phyloP scores from a whole-genome alignment of 1,140 invertebrate species.

The Drosophila kurseongensis region DNA sequence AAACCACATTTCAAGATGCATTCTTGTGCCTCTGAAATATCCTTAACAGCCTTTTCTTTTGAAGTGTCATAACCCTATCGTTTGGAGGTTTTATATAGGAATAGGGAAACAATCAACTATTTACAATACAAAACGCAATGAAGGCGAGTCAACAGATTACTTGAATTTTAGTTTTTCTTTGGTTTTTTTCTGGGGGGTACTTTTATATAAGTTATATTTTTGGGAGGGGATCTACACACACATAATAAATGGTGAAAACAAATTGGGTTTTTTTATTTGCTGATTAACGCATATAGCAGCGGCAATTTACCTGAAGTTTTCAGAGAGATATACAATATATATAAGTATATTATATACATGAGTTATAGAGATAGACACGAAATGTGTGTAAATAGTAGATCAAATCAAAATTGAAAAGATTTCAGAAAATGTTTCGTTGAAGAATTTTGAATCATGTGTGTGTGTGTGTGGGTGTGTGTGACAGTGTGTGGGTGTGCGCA shows the following conservation, averaged over 20 bases:
- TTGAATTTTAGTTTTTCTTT: slow-evolving; percentile 7
- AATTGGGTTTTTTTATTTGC: slow-evolving; percentile 49
- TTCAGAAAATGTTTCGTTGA: slow-evolving; percentile 20
- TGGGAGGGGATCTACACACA: slow-evolving; percentile 37
- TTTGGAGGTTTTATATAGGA: neutral
- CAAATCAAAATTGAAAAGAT: slow-evolving; percentile 21
- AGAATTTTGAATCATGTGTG: slow-evolving; percentile 3
- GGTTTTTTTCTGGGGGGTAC: slow-evolving; percentile 4
- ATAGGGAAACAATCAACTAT: slow-evolving; percentile 16
- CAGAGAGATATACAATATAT: slow-evolving; percentile 30
- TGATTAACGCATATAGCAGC: slow-evolving; percentile 60
- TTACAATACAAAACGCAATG: slow-evolving; percentile 33
- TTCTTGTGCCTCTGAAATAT: no score
- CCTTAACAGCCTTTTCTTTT: no score
- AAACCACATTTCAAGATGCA: no score
- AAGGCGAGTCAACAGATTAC: slow-evolving; percentile 34
- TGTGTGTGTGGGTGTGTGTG: neutral
- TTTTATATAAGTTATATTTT: neutral
- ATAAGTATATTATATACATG: slow-evolving; percentile 30
- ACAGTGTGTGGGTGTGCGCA: slow-evolving; percentile 3
- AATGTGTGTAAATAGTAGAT: slow-evolving; percentile 19
- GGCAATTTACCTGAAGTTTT: slow-evolving; percentile 74
- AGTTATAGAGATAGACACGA: slow-evolving; percentile 17
- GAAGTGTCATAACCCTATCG: slow-evolving; percentile 19
- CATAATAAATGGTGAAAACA: slow-evolving; percentile 45